Percentiles rank a stretch among this genome's conserved stretches.
phyloP scores from a whole-genome alignment of 2,113 vertebrate genomes.

The Vireo altiloquus region DNA sequence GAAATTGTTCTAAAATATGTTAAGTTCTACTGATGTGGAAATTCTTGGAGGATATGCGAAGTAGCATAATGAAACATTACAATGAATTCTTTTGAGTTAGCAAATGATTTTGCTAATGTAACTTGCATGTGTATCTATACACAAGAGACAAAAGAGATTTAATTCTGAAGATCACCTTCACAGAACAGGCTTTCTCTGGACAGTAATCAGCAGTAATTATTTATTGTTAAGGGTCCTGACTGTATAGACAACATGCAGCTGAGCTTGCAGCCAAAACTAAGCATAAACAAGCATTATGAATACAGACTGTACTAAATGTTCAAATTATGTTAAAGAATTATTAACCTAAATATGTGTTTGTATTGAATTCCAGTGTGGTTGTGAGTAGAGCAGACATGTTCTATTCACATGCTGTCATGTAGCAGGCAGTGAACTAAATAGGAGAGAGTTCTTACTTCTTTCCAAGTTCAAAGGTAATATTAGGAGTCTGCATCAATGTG shows the following conservation, averaged over 20 bases:
- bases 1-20: slow-evolving; percentile 32
- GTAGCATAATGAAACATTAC: background rate
- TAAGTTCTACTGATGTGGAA: background rate
- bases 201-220: background rate
- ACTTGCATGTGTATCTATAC: background rate
- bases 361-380: background rate
- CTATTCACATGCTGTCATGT: background rate
- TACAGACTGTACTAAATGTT: background rate
- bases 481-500: background rate
- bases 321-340: background rate
- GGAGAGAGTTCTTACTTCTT: background rate
- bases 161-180: background rate
- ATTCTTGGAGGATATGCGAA: background rate
- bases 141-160: background rate
- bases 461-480: background rate
- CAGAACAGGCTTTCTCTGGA: background rate
- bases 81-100: background rate
- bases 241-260: background rate
- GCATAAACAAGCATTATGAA: background rate
- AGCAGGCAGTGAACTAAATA: background rate
- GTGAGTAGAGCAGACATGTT: background rate
- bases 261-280: background rate
- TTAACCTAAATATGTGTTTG: background rate
- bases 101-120: background rate
- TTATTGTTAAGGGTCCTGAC: background rate